Evolutionary conservation across 2,113 vertebrate species (phyloP), one percentile per base, ranked within the genome.

Genomic region (Girardinichthys multiradiatus): DNA sequence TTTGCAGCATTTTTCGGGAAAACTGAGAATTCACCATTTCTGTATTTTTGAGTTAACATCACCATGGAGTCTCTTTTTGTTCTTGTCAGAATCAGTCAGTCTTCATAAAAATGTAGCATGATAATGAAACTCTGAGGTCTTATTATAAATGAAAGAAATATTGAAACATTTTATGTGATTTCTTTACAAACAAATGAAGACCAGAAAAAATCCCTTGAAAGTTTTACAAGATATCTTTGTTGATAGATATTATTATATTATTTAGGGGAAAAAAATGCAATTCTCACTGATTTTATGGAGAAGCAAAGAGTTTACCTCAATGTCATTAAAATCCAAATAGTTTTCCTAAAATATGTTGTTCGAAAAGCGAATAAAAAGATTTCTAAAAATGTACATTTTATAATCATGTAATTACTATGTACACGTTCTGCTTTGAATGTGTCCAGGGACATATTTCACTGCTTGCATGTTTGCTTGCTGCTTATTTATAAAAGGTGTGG

Each of bases 351-450:
- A 68, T 31, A 54, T 62, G 61, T 19, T 68, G 27, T 68, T 68
- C 37, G 68, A 4, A n/a, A n/a, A n/a, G n/a, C n/a, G n/a, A n/a
- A n/a, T n/a, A 57, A 73, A 64, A 31, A 59, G 54, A n/a, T 70
- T 70, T 70, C 57, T 60, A 35, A 57, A 66, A 75, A 75, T 67
- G 24, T 60, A 48, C 14, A 51, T 48, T 57, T 63, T 76, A 63
- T 30, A 68, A 37, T 62, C 58, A n/a, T n/a, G n/a, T n/a, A n/a
- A n/a, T n/a, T n/a, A n/a, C 4, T 63, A 69, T 63, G 59, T 63
- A 19, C 26, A 61, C 35, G 35, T 2, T 42, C 51, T 60, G 45
- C 54, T 75, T 33, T 67, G 64, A 74, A 31, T 19, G 31, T 60
- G 35, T 67, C 42, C 29, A 9, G 61, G 10, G 64, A 69, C 42